These are phyloP conservation scores for Luperina nickerlii DNA, from an alignment of 2,888 invertebrate genomes.

Conservation along the genomic window DNA sequence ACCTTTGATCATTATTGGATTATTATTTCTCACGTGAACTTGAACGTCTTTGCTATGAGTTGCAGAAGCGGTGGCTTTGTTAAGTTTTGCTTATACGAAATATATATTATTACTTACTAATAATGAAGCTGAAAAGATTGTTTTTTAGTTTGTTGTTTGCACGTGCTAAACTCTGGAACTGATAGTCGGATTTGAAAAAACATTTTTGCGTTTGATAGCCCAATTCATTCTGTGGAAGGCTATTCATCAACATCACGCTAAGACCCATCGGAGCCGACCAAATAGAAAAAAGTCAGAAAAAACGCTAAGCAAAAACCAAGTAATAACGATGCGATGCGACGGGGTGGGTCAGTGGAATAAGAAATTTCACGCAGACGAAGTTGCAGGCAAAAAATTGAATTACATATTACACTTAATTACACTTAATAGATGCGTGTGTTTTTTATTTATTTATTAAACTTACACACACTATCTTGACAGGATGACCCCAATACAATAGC, in stretches of 20 bases:
- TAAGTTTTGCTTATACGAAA: background rate
- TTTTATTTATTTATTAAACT: no score
- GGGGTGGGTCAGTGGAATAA: no score
- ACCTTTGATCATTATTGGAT: slow-evolving; percentile 55
- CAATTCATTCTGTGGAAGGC: background rate
- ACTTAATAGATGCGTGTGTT: background rate
- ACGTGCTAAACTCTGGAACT: background rate
- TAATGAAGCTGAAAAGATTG: no score
- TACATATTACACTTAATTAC: no score
- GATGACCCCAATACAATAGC: no score
- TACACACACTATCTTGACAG: no score
- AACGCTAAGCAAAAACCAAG: background rate
- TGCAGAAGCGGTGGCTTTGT: slow-evolving; percentile 11
- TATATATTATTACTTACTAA: background rate
- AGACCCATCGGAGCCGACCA: background rate
- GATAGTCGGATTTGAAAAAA: background rate
- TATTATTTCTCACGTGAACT: slow-evolving; percentile 43
- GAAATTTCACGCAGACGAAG: no score
- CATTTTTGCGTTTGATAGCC: background rate
- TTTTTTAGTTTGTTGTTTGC: background rate
- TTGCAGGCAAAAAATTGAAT: background rate
- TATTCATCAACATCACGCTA: background rate
- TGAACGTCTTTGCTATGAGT: slow-evolving; percentile 9
- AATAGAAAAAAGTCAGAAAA: background rate
- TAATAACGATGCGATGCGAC: background rate